phyloP scores from a whole-genome alignment of 2,888 invertebrate species.

The Phengaris alcon region DNA sequence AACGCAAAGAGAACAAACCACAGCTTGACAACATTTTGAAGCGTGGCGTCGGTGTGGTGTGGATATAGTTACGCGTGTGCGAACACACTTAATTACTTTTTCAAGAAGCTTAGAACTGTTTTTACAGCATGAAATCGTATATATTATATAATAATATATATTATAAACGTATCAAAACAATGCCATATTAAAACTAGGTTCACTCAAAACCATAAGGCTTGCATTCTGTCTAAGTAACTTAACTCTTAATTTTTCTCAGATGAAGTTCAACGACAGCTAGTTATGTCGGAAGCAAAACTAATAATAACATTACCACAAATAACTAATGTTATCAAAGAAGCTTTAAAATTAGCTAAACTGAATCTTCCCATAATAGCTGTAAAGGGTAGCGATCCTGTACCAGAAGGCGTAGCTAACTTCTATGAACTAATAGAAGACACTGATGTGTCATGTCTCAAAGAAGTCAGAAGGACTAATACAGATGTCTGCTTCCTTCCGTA shows the following conservation, averaged over 20 bases:
- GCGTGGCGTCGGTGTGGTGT: no score
- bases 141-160: no score
- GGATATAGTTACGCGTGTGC: no score
- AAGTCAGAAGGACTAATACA: conserved; percentile 64
- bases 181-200: neutral
- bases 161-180: no score
- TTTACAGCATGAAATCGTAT: no score
- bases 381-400: conserved; percentile 57
- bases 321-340: conserved; percentile 67
- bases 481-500: conserved; percentile 87
- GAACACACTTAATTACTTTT: no score
- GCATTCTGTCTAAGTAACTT: neutral
- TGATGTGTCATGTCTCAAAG: conserved; percentile 74
- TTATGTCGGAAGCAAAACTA: conserved; percentile 80
- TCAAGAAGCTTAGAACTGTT: no score
- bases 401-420: conserved; percentile 79
- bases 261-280: conserved; percentile 84
- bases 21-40: no score
- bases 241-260: conserved; percentile 69
- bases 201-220: neutral
- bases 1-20: no score
- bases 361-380: conserved; percentile 78
- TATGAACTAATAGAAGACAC: conserved; percentile 79
- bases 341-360: conserved; percentile 69
- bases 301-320: conserved; percentile 80